These are phyloP conservation scores for Xiphophorus couchianus DNA, from an alignment of 2,113 vertebrate genomes.

Conservation along the genomic window DNA sequence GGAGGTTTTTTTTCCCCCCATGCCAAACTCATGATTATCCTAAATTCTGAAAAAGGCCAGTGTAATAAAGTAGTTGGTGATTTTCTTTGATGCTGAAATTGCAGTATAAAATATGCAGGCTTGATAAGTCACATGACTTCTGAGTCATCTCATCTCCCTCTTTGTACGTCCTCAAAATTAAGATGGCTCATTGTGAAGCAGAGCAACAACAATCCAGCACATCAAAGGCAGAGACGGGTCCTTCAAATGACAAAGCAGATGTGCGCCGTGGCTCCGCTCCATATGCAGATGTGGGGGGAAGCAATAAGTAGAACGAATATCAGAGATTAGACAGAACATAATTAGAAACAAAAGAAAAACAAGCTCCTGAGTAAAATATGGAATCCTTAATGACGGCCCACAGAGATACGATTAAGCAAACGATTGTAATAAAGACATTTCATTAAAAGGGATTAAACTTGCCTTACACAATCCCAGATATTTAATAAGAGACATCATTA, in stretches of 20 bases:
- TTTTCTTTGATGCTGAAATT: neutral
- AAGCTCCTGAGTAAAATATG: slow-evolving; percentile 8
- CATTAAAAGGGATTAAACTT: slow-evolving; percentile 36
- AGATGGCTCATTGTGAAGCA: slow-evolving; percentile 9
- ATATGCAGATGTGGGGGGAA: neutral
- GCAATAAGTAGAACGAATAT: neutral
- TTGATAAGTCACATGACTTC: neutral
- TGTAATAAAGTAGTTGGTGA: neutral
- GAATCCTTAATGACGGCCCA: slow-evolving; percentile 7
- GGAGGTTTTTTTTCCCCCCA: neutral
- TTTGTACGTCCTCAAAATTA: neutral
- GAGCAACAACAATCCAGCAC: neutral
- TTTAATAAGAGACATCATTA: slow-evolving; percentile 41
- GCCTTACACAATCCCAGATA: slow-evolving; percentile 16
- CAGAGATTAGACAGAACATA: neutral
- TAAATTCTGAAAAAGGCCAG: neutral
- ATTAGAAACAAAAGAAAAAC: neutral
- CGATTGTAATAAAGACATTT: slow-evolving; percentile 15
- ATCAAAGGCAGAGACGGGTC: neutral
- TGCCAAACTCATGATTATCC: neutral
- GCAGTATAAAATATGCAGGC: neutral
- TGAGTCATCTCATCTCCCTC: neutral
- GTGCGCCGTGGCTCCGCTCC: neutral
- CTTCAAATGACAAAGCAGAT: slow-evolving; percentile 9
- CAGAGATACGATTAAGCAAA: slow-evolving; percentile 8